These are phyloP conservation scores for Albula goreensis DNA, from an alignment of 2,113 vertebrate species.

Conservation along the genomic window DNA sequence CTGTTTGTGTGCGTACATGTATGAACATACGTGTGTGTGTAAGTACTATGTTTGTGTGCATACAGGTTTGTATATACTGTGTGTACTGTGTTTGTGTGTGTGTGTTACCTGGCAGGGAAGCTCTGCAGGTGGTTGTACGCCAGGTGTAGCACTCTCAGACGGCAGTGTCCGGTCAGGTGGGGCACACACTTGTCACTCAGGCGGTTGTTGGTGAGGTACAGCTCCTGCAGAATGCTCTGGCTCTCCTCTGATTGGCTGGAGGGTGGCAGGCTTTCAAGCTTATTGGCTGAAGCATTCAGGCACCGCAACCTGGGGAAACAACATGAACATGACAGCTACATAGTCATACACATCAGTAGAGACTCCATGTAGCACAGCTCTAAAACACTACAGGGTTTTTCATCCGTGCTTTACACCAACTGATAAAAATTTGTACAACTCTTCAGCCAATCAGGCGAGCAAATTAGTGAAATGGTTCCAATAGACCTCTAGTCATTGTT, in stretches of 20 bases:
- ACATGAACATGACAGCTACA: neutral
- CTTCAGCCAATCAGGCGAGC: no score
- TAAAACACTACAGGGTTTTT: neutral
- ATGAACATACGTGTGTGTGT: neutral
- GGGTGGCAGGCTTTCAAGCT: conserved; percentile 89
- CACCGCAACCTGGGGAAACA: conserved; percentile 80
- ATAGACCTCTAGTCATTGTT: no score
- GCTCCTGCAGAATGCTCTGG: conserved; percentile 87
- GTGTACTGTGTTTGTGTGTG: neutral
- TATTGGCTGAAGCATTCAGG: conserved; percentile 94
- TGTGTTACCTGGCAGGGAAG: conserved; percentile 88
- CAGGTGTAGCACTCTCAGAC: conserved; percentile 90
- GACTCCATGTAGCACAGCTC: neutral
- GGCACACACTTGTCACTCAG: conserved; percentile 96
- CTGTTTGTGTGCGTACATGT: neutral
- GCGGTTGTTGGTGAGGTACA: conserved; percentile 93
- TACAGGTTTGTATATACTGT: conserved; percentile 11
- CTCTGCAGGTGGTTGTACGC: conserved; percentile 95
- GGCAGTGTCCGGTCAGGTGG: conserved; percentile 87
- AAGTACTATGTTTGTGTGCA: neutral
- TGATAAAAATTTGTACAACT: no score
- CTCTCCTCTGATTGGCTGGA: conserved; percentile 91
- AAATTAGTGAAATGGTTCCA: no score
- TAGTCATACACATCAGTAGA: neutral
- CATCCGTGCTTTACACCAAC: neutral